Percentiles rank a stretch among this genome's conserved stretches.
Conservation (phyloP, 64 coral and sea anemone genomes). For the Cladopsammia gracilis region DNA sequence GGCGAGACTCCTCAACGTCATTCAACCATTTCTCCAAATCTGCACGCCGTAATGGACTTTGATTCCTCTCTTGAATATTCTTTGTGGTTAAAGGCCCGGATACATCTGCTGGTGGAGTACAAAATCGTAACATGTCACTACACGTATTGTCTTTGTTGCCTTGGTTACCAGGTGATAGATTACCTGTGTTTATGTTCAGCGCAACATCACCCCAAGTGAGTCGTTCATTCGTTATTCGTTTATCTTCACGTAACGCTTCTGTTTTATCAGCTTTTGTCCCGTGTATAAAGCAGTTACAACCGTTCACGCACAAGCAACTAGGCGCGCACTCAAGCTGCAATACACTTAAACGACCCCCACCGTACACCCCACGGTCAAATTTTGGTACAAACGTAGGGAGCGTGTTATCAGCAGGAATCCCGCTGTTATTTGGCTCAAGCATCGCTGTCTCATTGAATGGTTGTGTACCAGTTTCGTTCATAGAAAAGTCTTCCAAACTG, state of each 20-base stretch:
- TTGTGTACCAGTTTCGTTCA: neutral
- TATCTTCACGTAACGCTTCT: too few relatives aligned
- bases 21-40: slow-evolving; percentile 59
- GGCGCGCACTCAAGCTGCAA: slow-evolving; percentile 27
- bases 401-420: neutral
- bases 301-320: slow-evolving; percentile 1
- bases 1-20: slow-evolving; percentile 22
- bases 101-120: neutral
- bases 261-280: neutral
- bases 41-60: neutral
- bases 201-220: slow-evolving; percentile 42
- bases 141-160: neutral
- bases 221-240: neutral
- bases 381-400: neutral
- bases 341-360: slow-evolving; percentile 43
- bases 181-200: neutral
- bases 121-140: neutral
- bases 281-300: neutral
- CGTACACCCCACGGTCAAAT: neutral
- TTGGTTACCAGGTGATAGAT: neutral
- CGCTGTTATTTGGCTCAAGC: neutral
- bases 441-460: neutral
- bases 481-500: slow-evolving; percentile 50
- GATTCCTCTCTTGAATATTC: slow-evolving; percentile 1
- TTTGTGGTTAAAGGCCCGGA: neutral